Conservation (phyloP, 2,888 invertebrate species). For the Agonum fuliginosum region DNA sequence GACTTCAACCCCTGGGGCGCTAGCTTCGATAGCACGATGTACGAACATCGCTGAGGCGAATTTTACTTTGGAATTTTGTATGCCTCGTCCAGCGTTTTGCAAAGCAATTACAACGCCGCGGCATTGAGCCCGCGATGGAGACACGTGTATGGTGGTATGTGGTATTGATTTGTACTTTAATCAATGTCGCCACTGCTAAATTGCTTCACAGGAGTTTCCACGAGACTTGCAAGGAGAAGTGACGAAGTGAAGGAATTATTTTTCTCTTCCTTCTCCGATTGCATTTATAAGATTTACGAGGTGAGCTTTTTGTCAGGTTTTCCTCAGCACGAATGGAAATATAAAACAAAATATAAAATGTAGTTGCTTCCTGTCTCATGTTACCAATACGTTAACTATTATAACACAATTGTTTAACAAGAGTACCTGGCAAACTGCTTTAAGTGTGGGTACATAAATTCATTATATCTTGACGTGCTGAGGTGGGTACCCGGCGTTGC, state of each 20-base stretch:
- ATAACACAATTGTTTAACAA: too few species aligned
- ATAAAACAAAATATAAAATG: too few species aligned
- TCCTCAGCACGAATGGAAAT: too few species aligned
- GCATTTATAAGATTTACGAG: too few species aligned
- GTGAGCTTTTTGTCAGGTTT: too few species aligned
- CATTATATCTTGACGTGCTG: too few species aligned
- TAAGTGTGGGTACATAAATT: too few species aligned
- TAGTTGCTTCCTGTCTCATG: too few species aligned
- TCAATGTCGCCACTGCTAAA: neutral
- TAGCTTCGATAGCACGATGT: slow-evolving; percentile 29
- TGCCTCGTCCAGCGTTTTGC: slow-evolving; percentile 18
- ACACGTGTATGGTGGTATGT: slow-evolving; percentile 10
- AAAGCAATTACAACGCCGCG: slow-evolving; percentile 23
- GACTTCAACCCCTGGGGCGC: slow-evolving; percentile 1
- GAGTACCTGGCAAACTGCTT: too few species aligned
- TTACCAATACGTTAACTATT: too few species aligned
- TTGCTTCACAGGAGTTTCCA: neutral
- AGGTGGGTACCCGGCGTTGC: too few species aligned
- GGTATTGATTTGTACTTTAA: slow-evolving; percentile 26
- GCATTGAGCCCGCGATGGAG: slow-evolving; percentile 28
- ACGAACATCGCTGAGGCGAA: neutral
- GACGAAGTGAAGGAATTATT: slow-evolving; percentile 6
- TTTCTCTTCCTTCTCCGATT: neutral
- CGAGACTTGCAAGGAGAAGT: too few species aligned
- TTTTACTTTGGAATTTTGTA: slow-evolving; percentile 38